Evolutionary conservation across 2,797 vertebrate genomes (phyloP), one percentile per base, ranked within the genome.

Genomic region (Clamator glandarius): DNA sequence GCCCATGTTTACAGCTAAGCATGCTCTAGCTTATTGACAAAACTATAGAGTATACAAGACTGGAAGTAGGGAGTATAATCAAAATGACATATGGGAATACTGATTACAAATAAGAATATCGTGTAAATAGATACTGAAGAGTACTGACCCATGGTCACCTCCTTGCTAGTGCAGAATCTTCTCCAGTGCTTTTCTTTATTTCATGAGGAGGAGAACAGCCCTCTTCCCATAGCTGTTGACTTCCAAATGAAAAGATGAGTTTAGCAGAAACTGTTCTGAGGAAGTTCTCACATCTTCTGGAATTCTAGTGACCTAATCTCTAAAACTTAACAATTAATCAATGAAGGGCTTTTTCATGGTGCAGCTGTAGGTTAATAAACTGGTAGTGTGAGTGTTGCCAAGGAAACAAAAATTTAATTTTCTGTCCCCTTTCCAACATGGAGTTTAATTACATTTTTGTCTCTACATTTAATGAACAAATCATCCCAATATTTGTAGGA

Each of bases 391-490:
- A 50, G 44, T 44, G 73, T 86, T 94, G 63, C 70, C 36, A 67
- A 73, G 70, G 83, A 94, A 92, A 90, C 1, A 1, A 86, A 94
- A 92, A 86, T 25, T 46, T 58, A 67, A 84, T 90, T 92, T 96
- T 81, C 80, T 76, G 63, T 15, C 80, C 84, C 3, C 4, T 81
- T 94, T 94, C 57, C 92, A 83, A 90, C 26, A 25, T 59, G 55
- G 42, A 84, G 35, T 74, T 93, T 85, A 91, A 94, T 91, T 82
- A 84, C 52, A 76, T 85, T 86, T 88, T 82, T 80, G 68, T 50
- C 41, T 90, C 62, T 89, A 58, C 51, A n/a, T 87, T 87, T 87
- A 95, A 89, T 81, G 69, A 95, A 93, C 46, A 92, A 94, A 94
- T 77, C 1, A 1, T 73, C 93, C 28, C 50, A 57, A 11, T 92